These are phyloP conservation scores for Aphelenchoides fujianensis DNA, from an alignment of 1,140 invertebrate genomes.

Conservation along the genomic window DNA sequence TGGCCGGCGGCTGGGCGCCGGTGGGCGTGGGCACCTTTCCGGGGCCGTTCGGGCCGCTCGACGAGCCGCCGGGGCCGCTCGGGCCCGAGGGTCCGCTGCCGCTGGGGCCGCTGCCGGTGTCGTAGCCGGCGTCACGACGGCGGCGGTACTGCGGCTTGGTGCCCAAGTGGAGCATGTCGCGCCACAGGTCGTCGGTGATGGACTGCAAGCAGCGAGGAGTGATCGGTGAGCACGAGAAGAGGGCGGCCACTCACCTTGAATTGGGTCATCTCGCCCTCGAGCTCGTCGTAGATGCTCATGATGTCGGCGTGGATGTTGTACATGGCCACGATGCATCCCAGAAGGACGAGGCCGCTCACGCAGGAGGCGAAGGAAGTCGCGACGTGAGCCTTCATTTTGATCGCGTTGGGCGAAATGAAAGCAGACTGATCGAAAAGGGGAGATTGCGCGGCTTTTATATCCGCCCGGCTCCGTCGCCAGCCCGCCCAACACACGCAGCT, in stretches of 20 bases:
- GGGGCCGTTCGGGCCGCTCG: background rate
- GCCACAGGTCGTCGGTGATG: constrained; percentile 27
- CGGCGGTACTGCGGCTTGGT: constrained; percentile 8
- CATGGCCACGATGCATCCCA: constrained; percentile 44
- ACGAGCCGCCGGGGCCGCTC: background rate
- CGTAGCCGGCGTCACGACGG: constrained; percentile 11
- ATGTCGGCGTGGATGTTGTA: constrained; percentile 44
- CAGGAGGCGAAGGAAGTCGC: constrained; percentile 48
- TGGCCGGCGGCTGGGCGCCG: constrained; percentile 15
- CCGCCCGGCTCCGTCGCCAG: no score
- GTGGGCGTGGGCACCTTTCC: background rate
- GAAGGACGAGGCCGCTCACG: constrained; percentile 37
- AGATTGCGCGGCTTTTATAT: background rate
- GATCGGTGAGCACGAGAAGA: no score
- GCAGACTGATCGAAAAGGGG: background rate
- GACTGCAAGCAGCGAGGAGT: background rate
- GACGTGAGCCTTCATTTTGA: constrained; percentile 48
- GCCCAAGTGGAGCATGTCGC: constrained; percentile 14
- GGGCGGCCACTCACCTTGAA: constrained; percentile 31
- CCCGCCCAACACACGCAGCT: no score
- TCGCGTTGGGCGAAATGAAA: background rate
- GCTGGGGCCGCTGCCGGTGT: background rate
- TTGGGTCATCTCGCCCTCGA: constrained; percentile 42
- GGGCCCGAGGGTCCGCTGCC: background rate
- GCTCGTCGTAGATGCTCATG: constrained; percentile 41